These are phyloP conservation scores for Hypomecis punctinalis DNA, from an alignment of 2,888 invertebrate genomes.

Conservation along the genomic window DNA sequence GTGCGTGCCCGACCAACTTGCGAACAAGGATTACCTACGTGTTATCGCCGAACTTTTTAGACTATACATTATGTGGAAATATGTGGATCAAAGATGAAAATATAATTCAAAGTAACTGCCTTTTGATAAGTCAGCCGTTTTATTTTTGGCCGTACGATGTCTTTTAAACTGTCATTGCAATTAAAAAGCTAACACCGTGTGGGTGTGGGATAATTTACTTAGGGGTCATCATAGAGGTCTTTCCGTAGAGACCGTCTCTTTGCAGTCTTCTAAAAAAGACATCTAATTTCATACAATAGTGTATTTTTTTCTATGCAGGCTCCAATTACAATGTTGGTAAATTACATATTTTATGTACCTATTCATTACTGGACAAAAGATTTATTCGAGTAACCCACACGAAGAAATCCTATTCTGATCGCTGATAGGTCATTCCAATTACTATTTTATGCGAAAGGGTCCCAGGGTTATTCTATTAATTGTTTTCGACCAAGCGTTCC, in stretches of 20 bases:
- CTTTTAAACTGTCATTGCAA: neutral
- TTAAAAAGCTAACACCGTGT: no score
- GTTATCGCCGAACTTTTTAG: constrained; percentile 30
- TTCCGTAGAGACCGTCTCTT: no score
- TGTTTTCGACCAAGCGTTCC: constrained; percentile 60
- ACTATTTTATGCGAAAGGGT: constrained; percentile 56
- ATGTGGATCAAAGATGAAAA: constrained; percentile 7
- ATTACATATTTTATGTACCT: no score
- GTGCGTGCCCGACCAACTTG: constrained; percentile 41
- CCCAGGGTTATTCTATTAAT: constrained; percentile 60
- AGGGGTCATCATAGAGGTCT: no score
- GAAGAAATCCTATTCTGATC: constrained; percentile 43
- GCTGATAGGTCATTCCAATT: constrained; percentile 56
- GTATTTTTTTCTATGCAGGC: no score
- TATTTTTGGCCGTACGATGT: neutral
- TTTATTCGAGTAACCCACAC: constrained; percentile 11
- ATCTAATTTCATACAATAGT: no score
- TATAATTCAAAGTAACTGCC: constrained; percentile 6
- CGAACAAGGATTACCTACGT: constrained; percentile 40
- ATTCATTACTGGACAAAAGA: constrained; percentile 12
- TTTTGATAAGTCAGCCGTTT: no score
- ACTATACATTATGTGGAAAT: constrained; percentile 17
- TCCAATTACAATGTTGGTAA: no score
- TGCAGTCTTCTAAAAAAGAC: no score
- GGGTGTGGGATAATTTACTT: no score